Percentiles rank a stretch among this genome's conserved stretches.
These are phyloP conservation scores for Caenorhabditis becei DNA, from an alignment of 2,888 invertebrate genomes.

Conservation along the genomic window DNA sequence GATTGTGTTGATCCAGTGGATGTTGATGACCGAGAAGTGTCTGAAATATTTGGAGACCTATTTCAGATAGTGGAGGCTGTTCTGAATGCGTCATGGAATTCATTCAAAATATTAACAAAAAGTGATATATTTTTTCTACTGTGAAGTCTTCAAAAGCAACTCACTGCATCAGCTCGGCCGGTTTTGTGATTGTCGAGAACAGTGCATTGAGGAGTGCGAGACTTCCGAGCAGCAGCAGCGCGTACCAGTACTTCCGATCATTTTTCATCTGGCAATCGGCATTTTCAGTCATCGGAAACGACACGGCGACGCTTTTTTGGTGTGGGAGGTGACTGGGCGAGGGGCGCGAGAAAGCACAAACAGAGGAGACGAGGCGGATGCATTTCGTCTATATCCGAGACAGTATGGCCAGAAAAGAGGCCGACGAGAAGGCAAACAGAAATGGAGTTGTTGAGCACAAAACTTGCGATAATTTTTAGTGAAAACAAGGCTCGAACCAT, in stretches of 20 bases:
- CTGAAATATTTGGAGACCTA: too few species aligned
- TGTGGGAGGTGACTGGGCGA: slow-evolving; percentile 4
- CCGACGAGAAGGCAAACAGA: slow-evolving; percentile 29
- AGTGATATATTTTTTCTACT: too few species aligned
- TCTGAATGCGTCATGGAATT: too few species aligned
- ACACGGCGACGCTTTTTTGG: slow-evolving; percentile 5
- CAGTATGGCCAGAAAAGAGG: slow-evolving; percentile 37
- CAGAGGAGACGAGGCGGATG: slow-evolving; percentile 38
- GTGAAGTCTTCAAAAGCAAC: slow-evolving; percentile 8
- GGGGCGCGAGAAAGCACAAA: slow-evolving; percentile 29
- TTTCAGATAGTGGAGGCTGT: too few species aligned
- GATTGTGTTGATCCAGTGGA: slow-evolving; percentile 61
- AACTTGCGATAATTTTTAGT: slow-evolving; percentile 53
- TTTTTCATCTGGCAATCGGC: slow-evolving; percentile 51
- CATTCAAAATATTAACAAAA: too few species aligned
- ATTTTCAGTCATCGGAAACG: slow-evolving; percentile 17
- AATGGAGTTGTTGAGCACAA: slow-evolving; percentile 49
- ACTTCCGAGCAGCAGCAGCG: slow-evolving; percentile 35
- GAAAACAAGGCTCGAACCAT: slow-evolving; percentile 45
- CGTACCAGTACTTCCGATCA: slow-evolving; percentile 56
- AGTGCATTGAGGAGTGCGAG: slow-evolving; percentile 53
- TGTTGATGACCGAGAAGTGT: slow-evolving; percentile 57
- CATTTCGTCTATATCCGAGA: slow-evolving; percentile 52
- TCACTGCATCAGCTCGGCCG: slow-evolving; percentile 43
- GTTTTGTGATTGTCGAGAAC: slow-evolving; percentile 37